Percentiles rank a stretch among this genome's conserved stretches.
Conservation (phyloP, 2,113 vertebrate genomes). For the Malurus cyaneus region DNA sequence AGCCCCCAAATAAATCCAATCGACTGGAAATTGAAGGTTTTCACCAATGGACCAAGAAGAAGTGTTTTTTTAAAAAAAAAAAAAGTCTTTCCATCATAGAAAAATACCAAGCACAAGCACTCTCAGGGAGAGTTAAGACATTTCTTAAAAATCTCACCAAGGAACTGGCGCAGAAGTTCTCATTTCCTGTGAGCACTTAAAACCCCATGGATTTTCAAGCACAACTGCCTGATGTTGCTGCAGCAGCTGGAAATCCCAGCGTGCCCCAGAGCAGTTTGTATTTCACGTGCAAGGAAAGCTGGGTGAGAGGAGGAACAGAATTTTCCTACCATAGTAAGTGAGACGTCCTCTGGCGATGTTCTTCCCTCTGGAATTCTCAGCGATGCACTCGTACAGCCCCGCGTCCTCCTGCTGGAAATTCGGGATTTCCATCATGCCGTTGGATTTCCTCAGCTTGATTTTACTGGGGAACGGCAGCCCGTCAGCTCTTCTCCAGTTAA, state of each 20-base stretch:
- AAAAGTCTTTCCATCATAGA: neutral
- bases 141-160: neutral
- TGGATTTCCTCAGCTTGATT: conserved; percentile 86
- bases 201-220: neutral
- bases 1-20: neutral
- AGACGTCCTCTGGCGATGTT: conserved; percentile 88
- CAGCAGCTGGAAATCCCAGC: neutral
- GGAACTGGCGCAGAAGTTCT: neutral
- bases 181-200: neutral
- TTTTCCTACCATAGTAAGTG: conserved; percentile 89
- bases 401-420: conserved; percentile 93
- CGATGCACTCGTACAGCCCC: conserved; percentile 89
- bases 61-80: neutral
- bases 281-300: rapidly evolving
- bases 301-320: neutral
- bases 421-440: conserved; percentile 89
- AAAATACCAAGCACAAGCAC: neutral
- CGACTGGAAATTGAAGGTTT: neutral
- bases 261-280: neutral
- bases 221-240: neutral
- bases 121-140: neutral
- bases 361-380: conserved; percentile 90
- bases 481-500: conserved; percentile 91
- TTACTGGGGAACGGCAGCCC: conserved; percentile 88
- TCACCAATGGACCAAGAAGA: neutral